Evolutionary conservation across 2,113 vertebrate species (phyloP).

Genomic region (Phylloscopus trochiloides): DNA sequence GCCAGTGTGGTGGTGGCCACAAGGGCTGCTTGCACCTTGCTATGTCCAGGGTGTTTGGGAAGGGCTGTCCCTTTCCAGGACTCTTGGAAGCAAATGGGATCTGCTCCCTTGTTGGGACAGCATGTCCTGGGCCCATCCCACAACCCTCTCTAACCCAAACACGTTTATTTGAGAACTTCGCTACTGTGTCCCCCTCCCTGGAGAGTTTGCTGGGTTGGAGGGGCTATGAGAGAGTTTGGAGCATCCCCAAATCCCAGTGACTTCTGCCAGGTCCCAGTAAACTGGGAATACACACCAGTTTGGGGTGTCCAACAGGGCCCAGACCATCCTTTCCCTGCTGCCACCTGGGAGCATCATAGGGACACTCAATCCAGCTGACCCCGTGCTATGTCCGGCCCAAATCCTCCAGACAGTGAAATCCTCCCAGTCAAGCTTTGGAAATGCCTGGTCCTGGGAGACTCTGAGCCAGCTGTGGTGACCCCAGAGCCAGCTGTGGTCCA

Average conservation of each 20-base stretch:
- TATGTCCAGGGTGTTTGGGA: rapidly evolving
- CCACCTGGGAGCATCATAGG: conserved; percentile 43
- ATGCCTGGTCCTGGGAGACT: not conserved
- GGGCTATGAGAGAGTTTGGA: not conserved
- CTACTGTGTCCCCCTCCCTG: not conserved
- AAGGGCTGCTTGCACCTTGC: not conserved
- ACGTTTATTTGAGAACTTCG: not conserved
- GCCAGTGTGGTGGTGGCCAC: not conserved
- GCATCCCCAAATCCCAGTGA: not conserved
- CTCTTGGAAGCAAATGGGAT: not conserved
- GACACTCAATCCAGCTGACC: not conserved
- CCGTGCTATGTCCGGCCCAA: rapidly evolving
- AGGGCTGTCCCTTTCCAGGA: not conserved
- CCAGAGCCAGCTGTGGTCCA: not conserved
- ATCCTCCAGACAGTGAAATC: not conserved
- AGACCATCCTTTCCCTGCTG: not conserved
- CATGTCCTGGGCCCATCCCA: rapidly evolving
- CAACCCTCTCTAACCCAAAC: not conserved
- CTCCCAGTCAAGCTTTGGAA: not conserved
- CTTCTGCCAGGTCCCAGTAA: not conserved
- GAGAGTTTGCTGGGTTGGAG: not conserved
- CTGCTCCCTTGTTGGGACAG: not conserved
- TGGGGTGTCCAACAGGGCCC: not conserved
- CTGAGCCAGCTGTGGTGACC: not conserved
- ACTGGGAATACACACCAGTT: not conserved